Evolutionary conservation across 2,888 invertebrate genomes (phyloP), one percentile per base, ranked within the genome.

Genomic region (Chouioia cunea): DNA sequence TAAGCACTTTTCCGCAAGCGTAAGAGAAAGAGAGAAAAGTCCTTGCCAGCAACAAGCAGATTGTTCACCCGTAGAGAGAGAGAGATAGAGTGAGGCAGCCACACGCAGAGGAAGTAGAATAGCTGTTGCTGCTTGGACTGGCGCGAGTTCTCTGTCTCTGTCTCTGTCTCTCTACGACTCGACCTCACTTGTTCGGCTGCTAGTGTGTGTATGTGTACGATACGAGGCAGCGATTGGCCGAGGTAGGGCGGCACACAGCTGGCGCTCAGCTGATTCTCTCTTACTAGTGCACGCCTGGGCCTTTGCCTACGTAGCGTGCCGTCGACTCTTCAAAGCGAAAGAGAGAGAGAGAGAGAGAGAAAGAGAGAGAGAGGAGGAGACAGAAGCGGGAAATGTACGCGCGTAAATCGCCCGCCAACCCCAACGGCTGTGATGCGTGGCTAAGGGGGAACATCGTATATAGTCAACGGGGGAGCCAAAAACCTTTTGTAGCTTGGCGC

Each of bases 201-300:
- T 12, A 10, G 36, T 36, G 1, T 6, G 6, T 36, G 10, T 36
- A 12, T 36, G 36, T 36, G 36, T 36, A 36, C 36, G 12, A 36
- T 10, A 36, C 36, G 36, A 36, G 12, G 36, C 36, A 12, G 1
- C 65, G 75, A 83, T 83, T 83, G 83, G 83, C 60, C 75, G 73
- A 48, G 57, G 56, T 23, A 48, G 36, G 63, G 59, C 63, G 64
- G 67, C 68, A 78, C 82, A 82, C 85, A 85, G 85, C 85, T 85
- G 85, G 83, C 80, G 79, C 85, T 85, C 84, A 85, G 84, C 84
- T 85, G 84, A 85, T 85, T 75, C 43, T 20, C 23, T 16, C 23
- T 36, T 36, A n/a, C 54, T 16, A 43, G 2, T 27, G 50, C 53
- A 74, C 75, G 50, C 74, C 75, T 57, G 62, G 12, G 73, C 74